These are phyloP conservation scores for Herminia tarsipennalis DNA, from an alignment of 2,888 invertebrate species.

Conservation along the genomic window DNA sequence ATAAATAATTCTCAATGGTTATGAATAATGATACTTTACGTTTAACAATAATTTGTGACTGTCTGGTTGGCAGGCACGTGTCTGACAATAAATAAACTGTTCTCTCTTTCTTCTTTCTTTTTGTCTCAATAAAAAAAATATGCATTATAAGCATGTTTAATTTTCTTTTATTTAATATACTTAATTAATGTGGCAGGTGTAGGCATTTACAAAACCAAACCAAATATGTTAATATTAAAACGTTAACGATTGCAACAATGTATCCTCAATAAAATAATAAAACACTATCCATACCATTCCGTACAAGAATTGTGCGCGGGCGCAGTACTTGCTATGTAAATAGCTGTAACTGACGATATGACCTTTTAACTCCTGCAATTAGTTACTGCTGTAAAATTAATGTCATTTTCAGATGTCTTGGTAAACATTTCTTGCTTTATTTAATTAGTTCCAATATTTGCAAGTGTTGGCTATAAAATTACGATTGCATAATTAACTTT, in stretches of 20 bases:
- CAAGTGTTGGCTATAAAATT: too few relatives aligned
- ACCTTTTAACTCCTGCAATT: conserved; percentile 42
- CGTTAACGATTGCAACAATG: background rate
- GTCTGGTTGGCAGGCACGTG: too few relatives aligned
- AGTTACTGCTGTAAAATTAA: conserved; percentile 39
- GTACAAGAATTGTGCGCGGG: background rate
- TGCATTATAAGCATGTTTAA: too few relatives aligned
- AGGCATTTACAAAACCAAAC: background rate
- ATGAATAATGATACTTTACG: too few relatives aligned
- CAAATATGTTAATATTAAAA: background rate
- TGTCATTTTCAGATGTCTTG: conserved; percentile 33
- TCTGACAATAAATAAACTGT: too few relatives aligned
- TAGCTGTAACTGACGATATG: conserved; percentile 37
- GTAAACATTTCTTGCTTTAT: conserved; percentile 27
- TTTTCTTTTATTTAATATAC: too few relatives aligned
- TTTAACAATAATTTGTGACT: too few relatives aligned
- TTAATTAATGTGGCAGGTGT: background rate
- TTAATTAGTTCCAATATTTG: conserved; percentile 21
- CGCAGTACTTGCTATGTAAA: conserved; percentile 32
- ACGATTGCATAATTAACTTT: background rate
- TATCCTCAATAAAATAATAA: background rate
- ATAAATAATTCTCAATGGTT: too few relatives aligned
- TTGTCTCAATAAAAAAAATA: too few relatives aligned
- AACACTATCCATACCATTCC: conserved; percentile 6
- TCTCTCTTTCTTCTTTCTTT: too few relatives aligned